These are phyloP conservation scores for Lacerta bilineata DNA, from an alignment of 2,797 vertebrate species.

Conservation along the genomic window DNA sequence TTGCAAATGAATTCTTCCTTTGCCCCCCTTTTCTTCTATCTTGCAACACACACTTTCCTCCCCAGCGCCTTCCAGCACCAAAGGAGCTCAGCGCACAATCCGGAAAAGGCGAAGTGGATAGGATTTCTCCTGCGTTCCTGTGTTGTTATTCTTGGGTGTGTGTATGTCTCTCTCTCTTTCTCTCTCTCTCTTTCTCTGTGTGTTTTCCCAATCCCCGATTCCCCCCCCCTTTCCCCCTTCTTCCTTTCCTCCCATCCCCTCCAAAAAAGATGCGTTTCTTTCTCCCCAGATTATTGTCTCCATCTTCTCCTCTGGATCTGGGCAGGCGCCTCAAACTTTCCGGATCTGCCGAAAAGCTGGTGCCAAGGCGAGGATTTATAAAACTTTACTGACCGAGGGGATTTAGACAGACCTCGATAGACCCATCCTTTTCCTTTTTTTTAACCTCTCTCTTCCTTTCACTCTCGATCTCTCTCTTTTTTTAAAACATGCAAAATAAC, in stretches of 20 bases:
- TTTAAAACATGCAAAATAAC: no score
- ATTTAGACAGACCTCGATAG: no score
- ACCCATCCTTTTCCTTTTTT: no score
- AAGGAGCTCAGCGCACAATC: neutral
- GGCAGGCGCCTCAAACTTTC: slow-evolving; percentile 26
- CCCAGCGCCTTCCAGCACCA: no score
- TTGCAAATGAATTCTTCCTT: slow-evolving; percentile 2
- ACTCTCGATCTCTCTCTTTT: neutral
- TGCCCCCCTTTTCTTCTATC: neutral
- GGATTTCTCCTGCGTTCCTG: neutral
- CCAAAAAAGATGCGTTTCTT: neutral
- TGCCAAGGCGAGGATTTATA: neutral
- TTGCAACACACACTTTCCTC: no score
- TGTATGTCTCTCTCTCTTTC: no score
- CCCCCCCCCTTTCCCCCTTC: neutral
- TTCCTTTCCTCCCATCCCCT: neutral
- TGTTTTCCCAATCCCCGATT: fast-evolving
- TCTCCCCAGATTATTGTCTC: neutral
- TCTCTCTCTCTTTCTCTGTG: no score
- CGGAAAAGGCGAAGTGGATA: neutral
- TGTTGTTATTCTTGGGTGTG: no score
- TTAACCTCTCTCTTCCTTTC: neutral
- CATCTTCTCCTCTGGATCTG: neutral
- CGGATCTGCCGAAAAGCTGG: neutral
- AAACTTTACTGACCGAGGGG: slow-evolving; percentile 33